Base-by-base conservation (phyloP, 2,888 invertebrate genomes). In the Ormyrus pomaceus region DNA sequence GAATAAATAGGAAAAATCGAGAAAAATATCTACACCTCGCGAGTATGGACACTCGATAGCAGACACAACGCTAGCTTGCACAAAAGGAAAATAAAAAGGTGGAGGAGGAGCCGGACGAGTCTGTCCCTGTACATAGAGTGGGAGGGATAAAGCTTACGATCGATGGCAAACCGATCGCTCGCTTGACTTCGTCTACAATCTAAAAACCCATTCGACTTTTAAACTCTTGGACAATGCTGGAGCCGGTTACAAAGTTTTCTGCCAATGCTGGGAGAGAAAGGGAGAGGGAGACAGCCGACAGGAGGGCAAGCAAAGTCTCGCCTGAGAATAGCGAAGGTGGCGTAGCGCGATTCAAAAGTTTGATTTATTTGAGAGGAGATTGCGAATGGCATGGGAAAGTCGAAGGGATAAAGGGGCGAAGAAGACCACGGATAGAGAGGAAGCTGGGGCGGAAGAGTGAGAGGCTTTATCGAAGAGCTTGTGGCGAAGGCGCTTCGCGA, bases 321-420 rank as follows among this genome's bases (percentile, higher is more conserved):
- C 3, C 19, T 56, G 48, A 58, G 68, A 59, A 66, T 70, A 46
- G 75, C 64, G 76, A 56, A 82, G 83, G 81, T 78, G 82, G 79
- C 59, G 82, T 34, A 34, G 85, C 82, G 85, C 87, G 88, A 90
- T 89, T 89, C 87, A 87, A 88, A 90, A 89, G 90, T 89, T 89
- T 89, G 89, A 90, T 90, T 89, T 89, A 89, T 89, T 90, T 90
- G 88, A 87, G 88, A 87, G 87, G 84, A 89, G 88, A 90, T 90
- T 90, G 88, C 86, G 87, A 84, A 84, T 83, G 87, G 86, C 86
- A 86, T 82, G 85, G 84, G 62, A 66, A 83, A 83, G 80, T 83
- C 79, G 80, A 72, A 79, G 78, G 78, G 13, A 65, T 10, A 19
- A 8, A 48, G 68, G 73, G 46, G 71, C 56, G 70, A 78, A 68